Base-by-base conservation (phyloP, 1,140 invertebrate genomes). In the Oryctes rhinoceros region DNA sequence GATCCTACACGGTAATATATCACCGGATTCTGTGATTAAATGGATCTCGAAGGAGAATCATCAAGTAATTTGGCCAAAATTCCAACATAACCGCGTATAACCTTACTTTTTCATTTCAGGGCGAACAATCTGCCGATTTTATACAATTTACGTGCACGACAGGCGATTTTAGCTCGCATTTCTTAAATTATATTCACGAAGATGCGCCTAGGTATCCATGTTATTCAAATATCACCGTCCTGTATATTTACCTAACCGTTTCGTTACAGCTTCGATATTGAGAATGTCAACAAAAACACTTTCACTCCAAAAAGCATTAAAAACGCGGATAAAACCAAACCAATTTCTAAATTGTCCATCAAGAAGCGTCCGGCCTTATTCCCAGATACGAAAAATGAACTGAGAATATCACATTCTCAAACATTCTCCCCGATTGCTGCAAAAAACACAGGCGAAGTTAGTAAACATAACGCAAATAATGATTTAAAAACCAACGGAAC, bases 141-240 rank as follows among this genome's bases (percentile, higher is more conserved):
- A 47, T 11, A 7, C 20, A 76, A 79, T 84, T 83, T 79, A 82
- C 83, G 7, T 86, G 86, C 78, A 80, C 82, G 1, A 82, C 75
- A 76, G 81, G 80, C 11, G 85, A 86, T 81, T 87, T 87, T 79
- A 77, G 86, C 18, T 85, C 85, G 10, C 85, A 83, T 81, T 85
- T 87, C 79, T 80, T 87, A 5, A 87, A 87, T 82, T 86, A 81
- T 74, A 78, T 87, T 9, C 87, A 87, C 79, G 86, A 87, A 44
- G 81, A 83, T 59, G 78, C 84, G n/a, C 74, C 80, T 24, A 79
- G 81, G 86, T 85, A 82, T 79, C 3, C 11, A 35, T 11, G 65
- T 82, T 49, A 78, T 47, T 53, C 47, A 76, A 76, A 76, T 24
- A 1, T 35, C 6, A 35, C 7, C 37, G 37, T 5, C 53, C 18